Evolutionary conservation across 2,888 invertebrate genomes (phyloP), one percentile per base, ranked within the genome.

Genomic region (Drosophila eohydei): DNA sequence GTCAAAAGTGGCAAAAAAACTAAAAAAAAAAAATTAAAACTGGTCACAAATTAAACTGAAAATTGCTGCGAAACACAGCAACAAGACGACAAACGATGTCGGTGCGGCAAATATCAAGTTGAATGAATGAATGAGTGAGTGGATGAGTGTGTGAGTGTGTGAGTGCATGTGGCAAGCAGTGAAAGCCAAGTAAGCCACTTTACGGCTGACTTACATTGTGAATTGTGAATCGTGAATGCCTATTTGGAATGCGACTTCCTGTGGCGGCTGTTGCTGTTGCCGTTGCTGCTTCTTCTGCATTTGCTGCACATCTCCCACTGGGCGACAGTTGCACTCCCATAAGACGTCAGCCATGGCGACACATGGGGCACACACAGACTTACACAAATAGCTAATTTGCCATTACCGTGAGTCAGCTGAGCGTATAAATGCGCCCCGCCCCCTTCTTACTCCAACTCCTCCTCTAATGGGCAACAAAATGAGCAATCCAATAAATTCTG

Each of bases 1-100:
- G 83, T 74, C 80, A 69, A 74, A 69, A 74, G 69, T 74, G 46
- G 61, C 62, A 36, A 28, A 28, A 38, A 32, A 36, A 63, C 21
- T 21, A 52, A 66, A 61, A 78, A 79, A 43, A 28, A 26, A 75
- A 56, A 64, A 59, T 28, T 28, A 64, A 58, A 69, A 62, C 58
- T 67, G 52, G 63, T 65, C 60, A 61, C 51, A 82, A 80, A 80
- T 68, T 72, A 61, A 52, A 74, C 73, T 65, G 76, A 76, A 83
- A 84, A 81, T 83, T 89, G 78, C 71, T 74, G 59, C 74, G 28
- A 40, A 44, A 52, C 57, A 36, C 52, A 11, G 58, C 46, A 48
- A 68, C 70, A 70, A 85, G 74, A 86, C 88, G 81, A 89, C 88
- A 84, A 84, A 87, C 88, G 84, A 85, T 85, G 79, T 89, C 73